Conservation (phyloP, 1,140 invertebrate genomes). For the Coenobita brevimanus region DNA sequence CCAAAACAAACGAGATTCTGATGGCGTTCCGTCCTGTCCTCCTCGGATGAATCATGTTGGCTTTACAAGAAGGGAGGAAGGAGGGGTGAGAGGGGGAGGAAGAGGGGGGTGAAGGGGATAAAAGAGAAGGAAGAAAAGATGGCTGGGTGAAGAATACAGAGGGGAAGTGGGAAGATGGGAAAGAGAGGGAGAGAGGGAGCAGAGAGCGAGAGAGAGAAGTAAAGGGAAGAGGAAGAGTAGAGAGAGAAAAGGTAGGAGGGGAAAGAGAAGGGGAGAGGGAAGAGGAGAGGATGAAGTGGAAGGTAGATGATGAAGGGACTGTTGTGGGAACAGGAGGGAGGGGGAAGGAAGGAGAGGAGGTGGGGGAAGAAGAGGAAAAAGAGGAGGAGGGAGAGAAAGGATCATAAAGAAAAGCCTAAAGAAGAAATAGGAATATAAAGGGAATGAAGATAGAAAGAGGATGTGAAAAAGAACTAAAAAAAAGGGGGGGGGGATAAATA, state of each 20-base stretch:
- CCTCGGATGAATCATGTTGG: too few relatives aligned
- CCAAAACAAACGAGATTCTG: too few relatives aligned
- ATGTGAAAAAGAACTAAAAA: not conserved
- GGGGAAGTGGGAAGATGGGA: not conserved
- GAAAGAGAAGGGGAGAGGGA: not conserved
- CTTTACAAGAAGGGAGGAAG: not conserved
- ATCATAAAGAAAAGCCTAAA: not conserved
- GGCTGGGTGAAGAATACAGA: not conserved
- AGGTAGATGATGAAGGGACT: not conserved
- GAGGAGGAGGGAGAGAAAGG: slow-evolving; percentile 7
- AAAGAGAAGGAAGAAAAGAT: not conserved
- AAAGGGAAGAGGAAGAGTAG: not conserved
- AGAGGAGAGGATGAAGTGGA: not conserved
- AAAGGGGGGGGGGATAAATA: not conserved
- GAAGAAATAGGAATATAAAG: too few relatives aligned
- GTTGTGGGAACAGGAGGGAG: not conserved
- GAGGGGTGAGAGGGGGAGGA: not conserved
- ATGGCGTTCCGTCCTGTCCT: too few relatives aligned
- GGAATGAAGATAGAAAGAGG: not conserved
- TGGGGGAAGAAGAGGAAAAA: not conserved
- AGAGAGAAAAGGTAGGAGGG: not conserved
- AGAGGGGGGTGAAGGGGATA: not conserved
- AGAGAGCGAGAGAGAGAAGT: not conserved
- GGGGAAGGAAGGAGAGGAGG: slow-evolving; percentile 6
- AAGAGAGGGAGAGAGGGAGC: not conserved